Evolutionary conservation across 2,113 vertebrate species (phyloP).

Genomic region (Sander vitreus): DNA sequence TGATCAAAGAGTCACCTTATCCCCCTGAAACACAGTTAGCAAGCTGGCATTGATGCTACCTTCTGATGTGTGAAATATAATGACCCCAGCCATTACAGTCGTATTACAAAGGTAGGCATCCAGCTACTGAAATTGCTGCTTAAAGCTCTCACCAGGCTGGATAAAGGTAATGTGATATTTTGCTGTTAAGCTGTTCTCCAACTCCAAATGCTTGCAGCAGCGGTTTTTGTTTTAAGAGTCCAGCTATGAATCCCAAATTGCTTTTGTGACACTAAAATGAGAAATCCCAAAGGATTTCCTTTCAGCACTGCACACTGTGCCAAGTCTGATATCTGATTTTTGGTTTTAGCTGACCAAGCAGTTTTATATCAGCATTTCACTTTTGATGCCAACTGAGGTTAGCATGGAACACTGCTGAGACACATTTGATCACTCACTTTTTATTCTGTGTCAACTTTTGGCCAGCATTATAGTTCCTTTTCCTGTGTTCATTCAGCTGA

Average conservation of each 20-base stretch:
- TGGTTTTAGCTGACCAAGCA: constrained; percentile 41
- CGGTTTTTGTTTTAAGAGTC: constrained; percentile 16
- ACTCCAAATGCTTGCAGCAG: constrained; percentile 34
- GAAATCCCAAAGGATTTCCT: constrained; percentile 49
- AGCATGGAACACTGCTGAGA: neutral
- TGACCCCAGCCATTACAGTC: constrained; percentile 22
- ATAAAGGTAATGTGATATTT: constrained; percentile 50
- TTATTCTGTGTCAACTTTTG: neutral
- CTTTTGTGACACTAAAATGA: constrained; percentile 46
- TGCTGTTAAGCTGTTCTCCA: constrained; percentile 34
- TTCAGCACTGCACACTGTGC: constrained; percentile 12
- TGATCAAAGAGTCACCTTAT: constrained; percentile 11
- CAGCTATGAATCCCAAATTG: constrained; percentile 42
- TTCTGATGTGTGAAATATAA: constrained; percentile 36
- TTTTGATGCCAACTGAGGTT: constrained; percentile 1
- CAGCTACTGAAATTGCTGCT: constrained; percentile 26
- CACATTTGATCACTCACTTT: neutral
- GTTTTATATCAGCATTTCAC: constrained; percentile 7
- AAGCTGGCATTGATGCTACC: neutral
- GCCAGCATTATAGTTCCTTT: neutral
- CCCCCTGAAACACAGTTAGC: neutral
- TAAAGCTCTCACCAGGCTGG: constrained; percentile 4
- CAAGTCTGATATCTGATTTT: constrained; percentile 43
- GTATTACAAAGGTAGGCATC: constrained; percentile 17
- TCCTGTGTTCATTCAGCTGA: neutral